phyloP scores from a whole-genome alignment of 1,140 invertebrate genomes.

The Aphidius gifuensis region DNA sequence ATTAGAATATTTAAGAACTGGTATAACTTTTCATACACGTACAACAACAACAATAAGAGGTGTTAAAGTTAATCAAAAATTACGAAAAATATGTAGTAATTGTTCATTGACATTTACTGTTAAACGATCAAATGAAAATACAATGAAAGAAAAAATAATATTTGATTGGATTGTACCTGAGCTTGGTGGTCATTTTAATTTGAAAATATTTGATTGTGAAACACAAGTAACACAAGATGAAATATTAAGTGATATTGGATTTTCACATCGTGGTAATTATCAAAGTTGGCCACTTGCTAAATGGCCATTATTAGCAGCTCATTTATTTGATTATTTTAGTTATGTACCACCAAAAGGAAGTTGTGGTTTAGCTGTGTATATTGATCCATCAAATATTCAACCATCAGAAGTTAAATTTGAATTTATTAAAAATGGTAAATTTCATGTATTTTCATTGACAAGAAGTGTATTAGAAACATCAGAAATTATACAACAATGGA shows the following conservation, averaged over 20 bases:
- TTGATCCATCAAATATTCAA: slow-evolving; percentile 38
- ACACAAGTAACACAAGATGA: slow-evolving; percentile 41
- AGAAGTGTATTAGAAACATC: slow-evolving; percentile 36
- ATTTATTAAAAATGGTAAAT: slow-evolving; percentile 38
- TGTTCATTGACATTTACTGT: slow-evolving; percentile 41
- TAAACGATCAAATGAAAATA: slow-evolving; percentile 37
- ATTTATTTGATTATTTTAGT: slow-evolving; percentile 53
- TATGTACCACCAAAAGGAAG: slow-evolving; percentile 54
- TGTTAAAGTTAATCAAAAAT: slow-evolving; percentile 33
- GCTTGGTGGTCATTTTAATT: slow-evolving; percentile 50
- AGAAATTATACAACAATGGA: slow-evolving; percentile 47
- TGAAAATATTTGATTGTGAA: slow-evolving; percentile 54
- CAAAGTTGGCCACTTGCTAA: slow-evolving; percentile 50
- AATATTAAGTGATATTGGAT: slow-evolving; percentile 48
- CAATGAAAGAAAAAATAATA: slow-evolving; percentile 18
- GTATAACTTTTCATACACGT: slow-evolving; percentile 42
- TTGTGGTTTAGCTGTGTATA: slow-evolving; percentile 46
- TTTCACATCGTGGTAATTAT: slow-evolving; percentile 54
- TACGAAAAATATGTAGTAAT: slow-evolving; percentile 38
- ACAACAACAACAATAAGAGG: slow-evolving; percentile 47
- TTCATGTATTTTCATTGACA: slow-evolving; percentile 41
- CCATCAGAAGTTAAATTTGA: slow-evolving; percentile 49
- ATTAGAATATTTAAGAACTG: slow-evolving; percentile 42
- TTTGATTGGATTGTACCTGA: slow-evolving; percentile 49
- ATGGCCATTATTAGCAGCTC: slow-evolving; percentile 49